phyloP scores from a whole-genome alignment of 1,140 invertebrate genomes.

The Eurytemora carolleeae region DNA sequence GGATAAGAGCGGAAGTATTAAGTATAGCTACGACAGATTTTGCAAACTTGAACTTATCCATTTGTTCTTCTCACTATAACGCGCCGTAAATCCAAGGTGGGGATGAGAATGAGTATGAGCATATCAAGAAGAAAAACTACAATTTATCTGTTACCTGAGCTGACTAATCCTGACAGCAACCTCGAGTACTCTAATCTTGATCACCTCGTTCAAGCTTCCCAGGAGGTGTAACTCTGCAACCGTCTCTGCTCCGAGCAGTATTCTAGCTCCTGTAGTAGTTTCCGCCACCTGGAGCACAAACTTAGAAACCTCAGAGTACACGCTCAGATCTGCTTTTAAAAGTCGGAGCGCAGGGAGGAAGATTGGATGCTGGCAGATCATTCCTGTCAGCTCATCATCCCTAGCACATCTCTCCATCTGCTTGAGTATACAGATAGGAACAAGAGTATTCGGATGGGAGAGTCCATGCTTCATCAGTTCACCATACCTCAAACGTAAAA shows the following conservation, averaged over 20 bases:
- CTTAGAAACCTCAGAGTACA: background rate
- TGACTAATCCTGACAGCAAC: background rate
- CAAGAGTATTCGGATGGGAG: background rate
- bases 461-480: background rate
- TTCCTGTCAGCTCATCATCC: background rate
- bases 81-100: no score
- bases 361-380: background rate
- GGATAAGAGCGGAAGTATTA: no score
- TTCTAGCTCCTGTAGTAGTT: background rate
- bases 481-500: background rate
- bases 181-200: background rate
- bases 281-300: background rate
- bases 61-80: no score
- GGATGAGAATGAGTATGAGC: no score
- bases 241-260: background rate
- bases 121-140: no score
- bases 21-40: no score
- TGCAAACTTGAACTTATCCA: no score
- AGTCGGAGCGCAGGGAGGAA: background rate
- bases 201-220: background rate
- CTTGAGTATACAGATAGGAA: background rate
- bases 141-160: no score
- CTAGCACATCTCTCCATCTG: background rate
- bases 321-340: background rate
- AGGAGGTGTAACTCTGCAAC: background rate